These are phyloP conservation scores for Sula dactylatra DNA, from an alignment of 2,113 vertebrate genomes.

Conservation along the genomic window DNA sequence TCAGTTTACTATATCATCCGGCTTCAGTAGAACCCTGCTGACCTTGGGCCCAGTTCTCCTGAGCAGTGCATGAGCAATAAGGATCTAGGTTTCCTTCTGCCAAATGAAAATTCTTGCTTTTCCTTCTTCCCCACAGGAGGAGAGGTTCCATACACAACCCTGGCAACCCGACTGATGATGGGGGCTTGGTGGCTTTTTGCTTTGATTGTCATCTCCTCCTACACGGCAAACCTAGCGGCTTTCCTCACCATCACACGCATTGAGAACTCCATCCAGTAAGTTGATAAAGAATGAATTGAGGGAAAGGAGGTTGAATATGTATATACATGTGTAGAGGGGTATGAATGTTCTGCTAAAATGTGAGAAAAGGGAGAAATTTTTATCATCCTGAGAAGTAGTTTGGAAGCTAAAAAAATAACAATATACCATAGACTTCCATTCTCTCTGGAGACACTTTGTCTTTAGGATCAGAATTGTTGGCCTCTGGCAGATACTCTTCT, in stretches of 20 bases:
- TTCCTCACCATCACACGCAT: conserved; percentile 97
- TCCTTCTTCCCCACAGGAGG: conserved; percentile 80
- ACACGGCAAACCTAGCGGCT: conserved; percentile 97
- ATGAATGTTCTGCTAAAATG: not conserved
- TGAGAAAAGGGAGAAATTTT: not conserved
- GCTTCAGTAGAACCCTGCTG: not conserved
- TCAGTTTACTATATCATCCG: not conserved
- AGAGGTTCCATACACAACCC: conserved; percentile 93
- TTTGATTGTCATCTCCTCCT: conserved; percentile 97
- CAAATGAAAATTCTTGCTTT: conserved; percentile 21
- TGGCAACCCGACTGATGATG: conserved; percentile 99
- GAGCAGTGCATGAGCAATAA: not conserved
- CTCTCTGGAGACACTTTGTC: not conserved
- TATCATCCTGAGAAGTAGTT: not conserved
- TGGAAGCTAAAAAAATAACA: not conserved
- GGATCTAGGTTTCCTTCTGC: not conserved
- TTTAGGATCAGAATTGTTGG: not conserved
- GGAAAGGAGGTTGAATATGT: not conserved
- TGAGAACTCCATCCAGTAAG: conserved; percentile 99
- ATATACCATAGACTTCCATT: not conserved
- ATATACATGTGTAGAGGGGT: not conserved
- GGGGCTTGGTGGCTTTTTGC: conserved; percentile 99
- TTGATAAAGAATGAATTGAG: conserved; percentile 35
- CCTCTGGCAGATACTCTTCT: not conserved
- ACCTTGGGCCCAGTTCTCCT: not conserved